Evolutionary conservation across 1,140 invertebrate genomes (phyloP).

Genomic region (Drosophila littoralis): DNA sequence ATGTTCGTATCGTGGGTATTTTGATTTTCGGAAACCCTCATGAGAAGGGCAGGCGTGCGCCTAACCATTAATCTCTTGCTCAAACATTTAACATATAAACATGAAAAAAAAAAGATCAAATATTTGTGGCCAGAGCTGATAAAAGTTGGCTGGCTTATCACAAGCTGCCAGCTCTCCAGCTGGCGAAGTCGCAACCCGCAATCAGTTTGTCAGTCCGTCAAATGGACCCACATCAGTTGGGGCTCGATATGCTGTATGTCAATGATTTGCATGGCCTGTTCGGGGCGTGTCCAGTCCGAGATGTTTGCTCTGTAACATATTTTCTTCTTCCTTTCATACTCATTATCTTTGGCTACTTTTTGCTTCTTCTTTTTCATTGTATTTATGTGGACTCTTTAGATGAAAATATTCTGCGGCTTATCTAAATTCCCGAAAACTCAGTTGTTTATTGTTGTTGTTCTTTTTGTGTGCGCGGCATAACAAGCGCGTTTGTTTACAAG

Average conservation of each 20-base stretch:
- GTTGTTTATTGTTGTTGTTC: conserved; percentile 52
- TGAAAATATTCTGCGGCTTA: conserved; percentile 68
- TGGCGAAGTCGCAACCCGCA: conserved; percentile 36
- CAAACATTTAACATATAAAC: conserved; percentile 68
- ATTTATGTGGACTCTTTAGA: conserved; percentile 16
- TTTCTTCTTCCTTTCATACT: conserved; percentile 1
- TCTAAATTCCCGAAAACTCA: conserved; percentile 78
- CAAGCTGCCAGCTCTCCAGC: conserved; percentile 7
- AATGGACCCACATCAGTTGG: conserved; percentile 53
- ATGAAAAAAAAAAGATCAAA: conserved; percentile 60
- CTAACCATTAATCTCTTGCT: conserved; percentile 77
- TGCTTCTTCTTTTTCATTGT: conserved; percentile 18
- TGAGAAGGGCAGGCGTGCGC: conserved; percentile 68
- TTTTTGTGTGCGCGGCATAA: conserved; percentile 53
- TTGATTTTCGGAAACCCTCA: conserved; percentile 11
- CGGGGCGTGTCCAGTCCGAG: neutral
- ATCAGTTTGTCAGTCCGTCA: conserved; percentile 55
- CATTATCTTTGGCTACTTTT: conserved; percentile 24
- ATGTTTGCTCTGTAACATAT: too few relatives aligned
- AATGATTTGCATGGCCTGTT: too few relatives aligned
- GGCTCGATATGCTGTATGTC: neutral
- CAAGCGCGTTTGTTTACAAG: conserved; percentile 74
- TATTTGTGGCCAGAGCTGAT: conserved; percentile 66
- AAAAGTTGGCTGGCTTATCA: conserved; percentile 60
- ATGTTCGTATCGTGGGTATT: conserved; percentile 13